Percentiles rank a stretch among this genome's conserved stretches.
phyloP scores from a whole-genome alignment of 2,113 vertebrate species.

The Polypterus senegalus region DNA sequence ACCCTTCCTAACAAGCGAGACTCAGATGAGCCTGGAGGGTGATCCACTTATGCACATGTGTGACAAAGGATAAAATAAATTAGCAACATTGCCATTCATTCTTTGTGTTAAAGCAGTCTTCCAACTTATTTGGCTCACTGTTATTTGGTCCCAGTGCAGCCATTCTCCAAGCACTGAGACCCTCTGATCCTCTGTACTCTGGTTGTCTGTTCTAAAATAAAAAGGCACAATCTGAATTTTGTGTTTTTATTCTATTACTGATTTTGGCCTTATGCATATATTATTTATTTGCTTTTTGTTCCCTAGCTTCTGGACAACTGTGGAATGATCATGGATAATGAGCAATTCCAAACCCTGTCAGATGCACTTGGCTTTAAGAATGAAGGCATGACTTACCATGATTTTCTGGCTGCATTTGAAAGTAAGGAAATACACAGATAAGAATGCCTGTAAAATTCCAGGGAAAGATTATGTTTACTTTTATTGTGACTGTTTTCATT shows the following conservation, averaged over 20 bases:
- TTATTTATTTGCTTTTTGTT: slow-evolving; percentile 3
- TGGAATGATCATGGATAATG: slow-evolving; percentile 30
- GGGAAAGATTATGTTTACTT: too few relatives aligned
- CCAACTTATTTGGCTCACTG: neutral
- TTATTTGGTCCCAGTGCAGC: neutral
- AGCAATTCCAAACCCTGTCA: slow-evolving; percentile 25
- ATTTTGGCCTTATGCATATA: slow-evolving; percentile 16
- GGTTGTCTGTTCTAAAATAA: slow-evolving; percentile 12
- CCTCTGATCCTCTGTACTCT: slow-evolving; percentile 8
- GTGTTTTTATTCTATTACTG: neutral
- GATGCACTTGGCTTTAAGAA: slow-evolving; percentile 26
- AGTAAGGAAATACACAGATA: slow-evolving; percentile 24
- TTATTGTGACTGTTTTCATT: too few relatives aligned
- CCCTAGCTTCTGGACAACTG: slow-evolving; percentile 33
- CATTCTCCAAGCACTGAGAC: slow-evolving; percentile 7
- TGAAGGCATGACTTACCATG: slow-evolving; percentile 27
- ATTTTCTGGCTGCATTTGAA: slow-evolving; percentile 35
- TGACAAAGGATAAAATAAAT: too few relatives aligned
- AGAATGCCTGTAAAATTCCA: too few relatives aligned
- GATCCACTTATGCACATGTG: too few relatives aligned
- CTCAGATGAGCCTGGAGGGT: too few relatives aligned
- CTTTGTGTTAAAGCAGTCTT: too few relatives aligned
- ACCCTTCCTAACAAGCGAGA: too few relatives aligned
- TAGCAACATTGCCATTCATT: too few relatives aligned
- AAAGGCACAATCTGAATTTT: neutral